Evolutionary conservation across 2,113 vertebrate species (phyloP).

Genomic region (Silurus glanis): DNA sequence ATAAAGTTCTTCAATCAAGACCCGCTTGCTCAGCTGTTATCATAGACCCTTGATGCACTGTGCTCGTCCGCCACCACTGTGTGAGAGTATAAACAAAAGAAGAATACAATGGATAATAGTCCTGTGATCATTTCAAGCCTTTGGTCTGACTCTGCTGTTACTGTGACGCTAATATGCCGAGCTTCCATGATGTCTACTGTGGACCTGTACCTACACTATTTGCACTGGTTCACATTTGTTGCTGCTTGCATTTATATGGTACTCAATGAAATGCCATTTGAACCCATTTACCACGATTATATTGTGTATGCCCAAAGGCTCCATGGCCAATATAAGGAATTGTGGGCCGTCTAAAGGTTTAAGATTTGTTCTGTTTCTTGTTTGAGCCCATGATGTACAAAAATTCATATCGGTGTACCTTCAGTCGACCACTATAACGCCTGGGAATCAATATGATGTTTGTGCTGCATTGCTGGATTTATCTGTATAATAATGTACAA

Average conservation of each 20-base stretch:
- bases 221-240: background rate
- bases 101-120: background rate
- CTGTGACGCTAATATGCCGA: background rate
- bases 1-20: background rate
- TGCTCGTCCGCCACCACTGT: background rate
- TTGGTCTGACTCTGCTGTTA: conserved; percentile 1
- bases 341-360: background rate
- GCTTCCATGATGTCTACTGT: background rate
- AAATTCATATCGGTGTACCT: background rate
- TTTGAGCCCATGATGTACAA: background rate
- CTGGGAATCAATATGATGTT: background rate
- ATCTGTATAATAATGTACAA: background rate
- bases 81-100: background rate
- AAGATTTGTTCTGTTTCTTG: background rate
- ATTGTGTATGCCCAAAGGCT: background rate
- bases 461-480: background rate
- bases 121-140: conserved; percentile 3
- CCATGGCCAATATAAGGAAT: background rate
- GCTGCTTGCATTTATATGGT: background rate
- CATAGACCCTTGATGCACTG: background rate
- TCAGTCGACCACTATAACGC: background rate
- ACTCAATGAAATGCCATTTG: background rate
- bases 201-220: background rate
- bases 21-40: background rate
- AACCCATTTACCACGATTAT: background rate